phyloP scores from a whole-genome alignment of 2,888 invertebrate species.

The Drosophila austrosaltans region DNA sequence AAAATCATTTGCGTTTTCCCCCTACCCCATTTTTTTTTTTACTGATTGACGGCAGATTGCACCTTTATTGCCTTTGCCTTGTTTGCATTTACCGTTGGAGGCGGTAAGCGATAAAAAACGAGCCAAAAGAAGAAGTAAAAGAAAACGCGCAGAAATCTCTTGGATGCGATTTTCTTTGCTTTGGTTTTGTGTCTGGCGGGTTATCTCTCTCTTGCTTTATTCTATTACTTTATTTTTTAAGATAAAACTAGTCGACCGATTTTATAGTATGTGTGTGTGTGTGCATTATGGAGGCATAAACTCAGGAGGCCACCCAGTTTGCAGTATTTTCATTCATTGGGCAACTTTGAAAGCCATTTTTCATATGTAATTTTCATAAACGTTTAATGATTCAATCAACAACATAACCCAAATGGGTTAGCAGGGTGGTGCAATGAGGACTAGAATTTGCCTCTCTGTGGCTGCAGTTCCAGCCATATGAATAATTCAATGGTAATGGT shows the following conservation, averaged over 20 bases:
- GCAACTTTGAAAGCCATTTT: constrained; percentile 15
- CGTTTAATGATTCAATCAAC: constrained; percentile 69
- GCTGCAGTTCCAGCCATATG: constrained; percentile 45
- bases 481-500: constrained; percentile 45
- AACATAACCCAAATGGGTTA: constrained; percentile 36
- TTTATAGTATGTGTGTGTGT: not conserved
- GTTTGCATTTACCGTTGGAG: constrained; percentile 45
- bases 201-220: too few relatives aligned
- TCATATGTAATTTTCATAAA: constrained; percentile 52
- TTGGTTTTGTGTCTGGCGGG: not conserved
- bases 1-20: constrained; percentile 37
- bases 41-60: constrained; percentile 44
- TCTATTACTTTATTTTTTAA: not conserved
- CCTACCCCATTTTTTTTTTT: constrained; percentile 14
- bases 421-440: not conserved
- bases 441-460: constrained; percentile 7
- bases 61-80: constrained; percentile 37
- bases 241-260: not conserved
- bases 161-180: constrained; percentile 34
- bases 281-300: constrained; percentile 6
- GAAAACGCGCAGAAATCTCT: constrained; percentile 23
- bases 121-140: constrained; percentile 5
- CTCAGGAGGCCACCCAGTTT: constrained; percentile 10
- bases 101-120: constrained; percentile 33
- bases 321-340: not conserved